A percentile compares a stretch with the other conserved stretches of the same genome.
Conservation (phyloP, 2,797 vertebrate species). For the Anas capensis region DNA sequence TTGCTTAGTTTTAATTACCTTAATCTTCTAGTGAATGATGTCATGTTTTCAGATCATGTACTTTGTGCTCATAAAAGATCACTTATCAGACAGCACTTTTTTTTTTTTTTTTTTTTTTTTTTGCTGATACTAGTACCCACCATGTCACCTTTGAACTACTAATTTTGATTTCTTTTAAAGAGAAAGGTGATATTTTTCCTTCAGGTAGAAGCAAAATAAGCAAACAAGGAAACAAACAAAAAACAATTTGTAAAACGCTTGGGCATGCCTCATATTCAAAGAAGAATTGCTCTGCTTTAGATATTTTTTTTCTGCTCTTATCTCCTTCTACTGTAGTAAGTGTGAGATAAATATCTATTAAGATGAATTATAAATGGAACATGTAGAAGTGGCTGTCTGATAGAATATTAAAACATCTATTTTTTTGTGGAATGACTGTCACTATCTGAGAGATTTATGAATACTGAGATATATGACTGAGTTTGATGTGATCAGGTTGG, state of each 20-base stretch:
- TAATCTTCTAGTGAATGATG: background rate
- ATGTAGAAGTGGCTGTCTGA: background rate
- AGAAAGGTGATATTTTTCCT: background rate
- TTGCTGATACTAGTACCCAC: background rate
- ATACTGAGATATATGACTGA: background rate
- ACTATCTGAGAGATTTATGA: background rate
- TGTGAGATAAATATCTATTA: background rate
- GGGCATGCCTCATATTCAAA: background rate
- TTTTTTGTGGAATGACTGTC: background rate
- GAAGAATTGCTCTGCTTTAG: background rate
- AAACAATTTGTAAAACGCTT: background rate
- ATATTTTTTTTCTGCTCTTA: background rate
- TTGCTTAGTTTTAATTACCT: conserved; percentile 35
- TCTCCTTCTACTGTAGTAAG: background rate
- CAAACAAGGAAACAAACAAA: too few relatives aligned
- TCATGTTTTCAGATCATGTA: background rate
- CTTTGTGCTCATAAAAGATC: background rate
- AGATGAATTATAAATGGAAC: background rate
- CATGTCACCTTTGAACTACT: background rate
- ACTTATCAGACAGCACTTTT: background rate
- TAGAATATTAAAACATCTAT: background rate
- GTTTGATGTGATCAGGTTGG: background rate
- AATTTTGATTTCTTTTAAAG: background rate
- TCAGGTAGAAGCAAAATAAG: background rate
- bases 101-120: conserved; percentile 46